Base-by-base conservation (phyloP, 2,797 vertebrate species). In the Amblyopsis hoosieri region DNA sequence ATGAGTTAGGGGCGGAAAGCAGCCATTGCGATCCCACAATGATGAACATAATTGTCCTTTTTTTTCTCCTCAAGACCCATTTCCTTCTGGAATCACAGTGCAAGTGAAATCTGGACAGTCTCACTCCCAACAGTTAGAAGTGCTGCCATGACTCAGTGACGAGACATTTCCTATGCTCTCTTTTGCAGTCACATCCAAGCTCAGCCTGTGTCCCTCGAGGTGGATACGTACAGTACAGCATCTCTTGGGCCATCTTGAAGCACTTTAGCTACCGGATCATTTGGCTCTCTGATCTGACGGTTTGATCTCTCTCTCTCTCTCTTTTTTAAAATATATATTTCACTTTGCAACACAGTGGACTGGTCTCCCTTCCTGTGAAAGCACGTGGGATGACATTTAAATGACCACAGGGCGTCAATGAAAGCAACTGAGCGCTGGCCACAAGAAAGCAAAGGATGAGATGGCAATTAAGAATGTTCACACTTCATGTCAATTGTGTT, bases 261-360 rank as follows among this genome's bases (percentile, higher is more conserved):
- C 79, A 79, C 73, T 90, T 90, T 8, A 87, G 88, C 88, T 88
- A 89, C 87, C 1, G 85, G 79, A 83, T 88, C 80, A 69, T 80
- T 84, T 80, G 70, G 79, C 69, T 77, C 72, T 79, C 71, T 75
- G 83, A 85, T 83, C 68, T 73, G 57, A 67, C 72, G 75, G 79
- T 83, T 80, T 85, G 82, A 88, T 88, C 76, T 67, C 67, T 12
- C 47, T n/a, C 47, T 12, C 12, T n/a, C 47, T 12, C 13, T 14
- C 10, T 11, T 33, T 29, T 47, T 84, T 68, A 4, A 29, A 29
- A 29, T 29, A 29, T 76, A 64, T 87, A 83, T 77, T 76, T 61
- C 71, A 62, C 75, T 73, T 46, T 67, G 64, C 57, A 74, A 78
- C 80, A 74, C 72, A 51, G 45, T 46, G 37, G 66, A 78, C 37